Evolutionary conservation across 2,797 vertebrate genomes (phyloP).

Genomic region (Sciaenops ocellatus): DNA sequence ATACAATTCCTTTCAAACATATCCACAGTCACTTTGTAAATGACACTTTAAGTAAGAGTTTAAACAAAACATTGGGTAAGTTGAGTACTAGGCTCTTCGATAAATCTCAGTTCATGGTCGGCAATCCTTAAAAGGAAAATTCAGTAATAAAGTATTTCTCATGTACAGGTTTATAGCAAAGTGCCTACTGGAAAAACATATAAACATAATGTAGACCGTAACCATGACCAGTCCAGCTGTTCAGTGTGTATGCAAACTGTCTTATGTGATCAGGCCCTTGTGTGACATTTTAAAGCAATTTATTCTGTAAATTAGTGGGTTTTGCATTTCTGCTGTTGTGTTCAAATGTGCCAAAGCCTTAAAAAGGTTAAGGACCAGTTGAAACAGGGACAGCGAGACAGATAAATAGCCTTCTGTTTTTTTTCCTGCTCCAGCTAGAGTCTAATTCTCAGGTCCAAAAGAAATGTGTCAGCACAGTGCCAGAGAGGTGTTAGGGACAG

Average conservation of each 20-base stretch:
- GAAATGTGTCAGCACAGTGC: slow-evolving; percentile 16
- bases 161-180: background rate
- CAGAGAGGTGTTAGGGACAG: background rate
- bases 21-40: slow-evolving; percentile 23
- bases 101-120: background rate
- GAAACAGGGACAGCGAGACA: background rate
- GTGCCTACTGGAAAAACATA: background rate
- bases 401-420: slow-evolving; percentile 13
- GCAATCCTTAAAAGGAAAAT: slow-evolving; percentile 6
- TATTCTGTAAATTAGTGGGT: slow-evolving; percentile 17
- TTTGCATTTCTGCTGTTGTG: slow-evolving; percentile 28
- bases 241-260: background rate
- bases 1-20: slow-evolving; percentile 30
- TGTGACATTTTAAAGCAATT: slow-evolving; percentile 29
- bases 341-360: background rate
- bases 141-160: background rate
- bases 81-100: background rate
- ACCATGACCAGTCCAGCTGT: background rate
- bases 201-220: background rate
- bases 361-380: slow-evolving; percentile 26
- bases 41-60: slow-evolving; percentile 7
- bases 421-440: background rate
- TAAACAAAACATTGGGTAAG: background rate
- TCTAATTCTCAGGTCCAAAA: slow-evolving; percentile 15
- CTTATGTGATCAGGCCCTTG: background rate